Evolutionary conservation across 2,113 vertebrate species (phyloP).

Genomic region (Trematomus loennbergii): DNA sequence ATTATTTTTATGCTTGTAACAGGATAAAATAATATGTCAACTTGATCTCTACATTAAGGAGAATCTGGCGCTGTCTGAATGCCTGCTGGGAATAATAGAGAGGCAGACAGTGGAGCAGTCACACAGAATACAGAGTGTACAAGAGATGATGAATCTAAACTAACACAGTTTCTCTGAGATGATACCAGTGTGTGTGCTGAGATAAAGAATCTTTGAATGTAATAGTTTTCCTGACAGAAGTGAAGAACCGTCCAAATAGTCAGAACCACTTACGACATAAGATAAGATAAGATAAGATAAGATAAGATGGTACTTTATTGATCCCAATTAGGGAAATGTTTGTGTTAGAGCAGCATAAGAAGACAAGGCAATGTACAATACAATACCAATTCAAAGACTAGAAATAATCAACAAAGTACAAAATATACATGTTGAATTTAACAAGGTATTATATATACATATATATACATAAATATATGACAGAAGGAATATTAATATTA

Average conservation of each 20-base stretch:
- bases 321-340: too few relatives aligned
- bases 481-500: too few relatives aligned
- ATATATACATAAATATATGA: too few relatives aligned
- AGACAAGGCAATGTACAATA: too few relatives aligned
- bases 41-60: slow-evolving; percentile 5
- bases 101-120: slow-evolving; percentile 6
- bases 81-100: background rate
- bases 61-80: background rate
- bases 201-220: background rate
- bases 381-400: too few relatives aligned
- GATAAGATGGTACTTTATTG: too few relatives aligned
- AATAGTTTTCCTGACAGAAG: background rate
- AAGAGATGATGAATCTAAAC: background rate
- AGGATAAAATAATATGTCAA: slow-evolving; percentile 7
- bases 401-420: too few relatives aligned
- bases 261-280: background rate
- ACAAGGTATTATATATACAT: too few relatives aligned
- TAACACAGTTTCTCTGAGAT: too few relatives aligned
- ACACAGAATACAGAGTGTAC: background rate
- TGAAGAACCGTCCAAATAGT: background rate
- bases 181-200: background rate
- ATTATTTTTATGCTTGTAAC: background rate
- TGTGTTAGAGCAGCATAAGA: too few relatives aligned
- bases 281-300: too few relatives aligned
- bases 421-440: too few relatives aligned